Evolutionary conservation across 2,797 vertebrate genomes (phyloP).

Genomic region (Lacerta viridis): DNA sequence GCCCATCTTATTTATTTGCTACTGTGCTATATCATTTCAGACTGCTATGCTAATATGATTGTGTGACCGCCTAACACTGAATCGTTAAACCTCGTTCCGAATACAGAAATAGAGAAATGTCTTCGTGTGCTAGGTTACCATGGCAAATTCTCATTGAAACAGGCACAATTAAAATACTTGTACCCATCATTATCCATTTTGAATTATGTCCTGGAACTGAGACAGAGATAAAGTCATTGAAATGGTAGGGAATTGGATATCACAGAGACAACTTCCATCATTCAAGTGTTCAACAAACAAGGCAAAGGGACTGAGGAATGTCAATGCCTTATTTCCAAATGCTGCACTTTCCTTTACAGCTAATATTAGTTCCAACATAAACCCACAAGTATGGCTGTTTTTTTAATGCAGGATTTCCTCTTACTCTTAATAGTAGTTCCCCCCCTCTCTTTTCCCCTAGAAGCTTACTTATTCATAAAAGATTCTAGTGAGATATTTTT

Average conservation of each 20-base stretch:
- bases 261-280: not conserved
- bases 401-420: not conserved
- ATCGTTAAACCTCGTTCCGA: not conserved
- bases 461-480: not conserved
- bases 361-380: not conserved
- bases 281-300: not conserved
- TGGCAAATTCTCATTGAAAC: not conserved
- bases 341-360: not conserved
- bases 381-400: not conserved
- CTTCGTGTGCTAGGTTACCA: constrained; percentile 13
- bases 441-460: not conserved
- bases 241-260: constrained; percentile 2
- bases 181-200: not conserved
- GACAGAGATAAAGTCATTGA: not conserved
- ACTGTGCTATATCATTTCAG: not conserved
- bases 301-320: not conserved
- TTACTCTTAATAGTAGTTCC: not conserved
- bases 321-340: not conserved
- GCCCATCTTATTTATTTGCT: not conserved
- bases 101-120: not conserved
- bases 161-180: constrained; percentile 2
- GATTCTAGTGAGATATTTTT: not conserved
- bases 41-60: not conserved
- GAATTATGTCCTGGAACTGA: not conserved
- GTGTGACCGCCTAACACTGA: not conserved